phyloP scores from a whole-genome alignment of 2,797 vertebrate genomes.

The Chiloscyllium punctatum region DNA sequence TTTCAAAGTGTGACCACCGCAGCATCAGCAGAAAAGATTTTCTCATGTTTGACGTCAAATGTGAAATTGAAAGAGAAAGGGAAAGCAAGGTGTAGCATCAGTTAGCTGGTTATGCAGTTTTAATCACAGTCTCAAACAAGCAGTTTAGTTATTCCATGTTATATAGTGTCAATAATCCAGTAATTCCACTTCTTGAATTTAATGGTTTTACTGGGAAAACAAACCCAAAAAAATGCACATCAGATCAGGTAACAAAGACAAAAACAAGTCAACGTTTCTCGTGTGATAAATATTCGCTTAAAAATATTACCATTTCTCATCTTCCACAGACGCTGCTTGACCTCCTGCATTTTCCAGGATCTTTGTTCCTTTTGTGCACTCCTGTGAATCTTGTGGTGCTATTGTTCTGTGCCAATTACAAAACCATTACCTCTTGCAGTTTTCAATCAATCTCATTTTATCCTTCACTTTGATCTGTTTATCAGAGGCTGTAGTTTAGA shows the following conservation, averaged over 20 bases:
- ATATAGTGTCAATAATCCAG: neutral
- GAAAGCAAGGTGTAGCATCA: neutral
- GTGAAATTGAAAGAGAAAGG: neutral
- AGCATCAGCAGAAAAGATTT: neutral
- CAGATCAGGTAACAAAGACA: neutral
- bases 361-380: neutral
- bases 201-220: neutral
- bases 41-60: neutral
- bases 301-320: neutral
- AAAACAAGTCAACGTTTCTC: neutral
- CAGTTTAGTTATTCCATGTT: neutral
- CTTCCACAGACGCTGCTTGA: neutral
- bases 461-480: neutral
- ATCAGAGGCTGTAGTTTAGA: neutral
- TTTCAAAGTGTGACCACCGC: neutral
- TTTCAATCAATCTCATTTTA: constrained; percentile 9
- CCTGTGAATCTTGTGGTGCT: neutral
- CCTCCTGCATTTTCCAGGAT: neutral
- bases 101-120: neutral
- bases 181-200: neutral
- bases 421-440: neutral
- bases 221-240: neutral
- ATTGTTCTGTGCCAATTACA: neutral
- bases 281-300: too few relatives aligned
- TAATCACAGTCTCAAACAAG: neutral